Evolutionary conservation across 2,797 vertebrate genomes (phyloP).

Genomic region (Diceros bicornis): DNA sequence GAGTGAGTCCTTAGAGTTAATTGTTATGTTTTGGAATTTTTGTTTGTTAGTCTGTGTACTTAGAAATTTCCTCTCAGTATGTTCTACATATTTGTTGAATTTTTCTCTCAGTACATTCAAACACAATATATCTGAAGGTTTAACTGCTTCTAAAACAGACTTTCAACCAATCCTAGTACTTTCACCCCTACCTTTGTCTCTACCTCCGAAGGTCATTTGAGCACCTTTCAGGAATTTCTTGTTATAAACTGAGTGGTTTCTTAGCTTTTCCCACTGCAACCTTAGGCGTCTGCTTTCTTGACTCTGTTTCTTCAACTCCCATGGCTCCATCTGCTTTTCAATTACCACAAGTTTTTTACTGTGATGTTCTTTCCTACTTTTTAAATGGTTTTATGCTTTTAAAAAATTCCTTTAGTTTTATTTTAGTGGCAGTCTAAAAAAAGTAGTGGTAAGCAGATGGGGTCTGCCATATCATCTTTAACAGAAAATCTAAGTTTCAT

Average conservation of each 20-base stretch:
- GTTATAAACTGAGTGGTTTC: neutral
- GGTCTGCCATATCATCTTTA: neutral
- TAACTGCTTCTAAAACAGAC: neutral
- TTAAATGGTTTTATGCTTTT: neutral
- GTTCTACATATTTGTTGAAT: neutral
- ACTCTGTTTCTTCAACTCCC: neutral
- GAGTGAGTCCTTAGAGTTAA: neutral
- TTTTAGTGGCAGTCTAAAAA: neutral
- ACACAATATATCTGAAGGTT: neutral
- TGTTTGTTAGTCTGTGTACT: neutral
- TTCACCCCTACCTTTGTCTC: neutral
- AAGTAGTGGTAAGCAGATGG: neutral
- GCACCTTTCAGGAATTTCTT: neutral
- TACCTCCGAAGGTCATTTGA: neutral
- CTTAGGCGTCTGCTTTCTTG: neutral
- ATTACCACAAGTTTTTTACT: neutral
- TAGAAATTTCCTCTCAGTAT: neutral
- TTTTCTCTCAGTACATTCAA: neutral
- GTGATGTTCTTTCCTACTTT: neutral
- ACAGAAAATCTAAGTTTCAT: neutral
- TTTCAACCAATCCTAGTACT: neutral
- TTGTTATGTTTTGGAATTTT: neutral
- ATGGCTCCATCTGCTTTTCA: neutral
- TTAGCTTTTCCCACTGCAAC: neutral
- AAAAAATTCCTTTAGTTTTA: neutral